Conservation (phyloP, 64 coral and sea anemone genomes). For the Pocillopora damicornis region DNA sequence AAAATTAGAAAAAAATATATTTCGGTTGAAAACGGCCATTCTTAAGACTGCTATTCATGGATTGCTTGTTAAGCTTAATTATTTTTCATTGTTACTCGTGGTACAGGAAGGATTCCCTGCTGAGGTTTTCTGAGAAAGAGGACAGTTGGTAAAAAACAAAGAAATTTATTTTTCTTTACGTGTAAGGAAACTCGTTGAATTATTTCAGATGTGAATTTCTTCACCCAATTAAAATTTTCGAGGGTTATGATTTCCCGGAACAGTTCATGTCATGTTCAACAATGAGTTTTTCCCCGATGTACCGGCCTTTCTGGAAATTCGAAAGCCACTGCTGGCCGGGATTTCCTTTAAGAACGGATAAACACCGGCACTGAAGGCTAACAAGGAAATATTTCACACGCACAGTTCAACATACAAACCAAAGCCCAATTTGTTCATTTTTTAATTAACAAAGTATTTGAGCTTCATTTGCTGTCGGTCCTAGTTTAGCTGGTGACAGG, state of each 20-base stretch:
- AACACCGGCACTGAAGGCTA: too few relatives aligned
- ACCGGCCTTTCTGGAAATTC: not conserved
- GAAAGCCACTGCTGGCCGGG: not conserved
- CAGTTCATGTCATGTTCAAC: not conserved
- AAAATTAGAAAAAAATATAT: not conserved
- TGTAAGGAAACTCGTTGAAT: not conserved
- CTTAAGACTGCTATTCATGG: not conserved
- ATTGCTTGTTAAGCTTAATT: constrained; percentile 10
- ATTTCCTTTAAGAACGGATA: not conserved
- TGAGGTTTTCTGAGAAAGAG: constrained; percentile 12
- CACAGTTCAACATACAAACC: not conserved
- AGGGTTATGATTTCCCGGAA: not conserved
- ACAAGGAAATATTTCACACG: not conserved
- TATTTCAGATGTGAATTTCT: not conserved
- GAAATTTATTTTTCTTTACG: not conserved
- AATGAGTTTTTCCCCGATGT: not conserved
- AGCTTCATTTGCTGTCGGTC: not conserved
- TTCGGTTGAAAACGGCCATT: not conserved
- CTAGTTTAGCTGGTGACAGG: not conserved
- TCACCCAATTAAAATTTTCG: not conserved
- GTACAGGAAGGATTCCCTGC: not conserved
- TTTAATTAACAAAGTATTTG: constrained; percentile 11
- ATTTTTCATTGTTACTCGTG: constrained; percentile 6
- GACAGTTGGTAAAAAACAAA: constrained; percentile 19
- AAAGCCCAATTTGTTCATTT: constrained; percentile 7